Percentiles rank a stretch among this genome's conserved stretches.
Conservation (phyloP, 1,140 invertebrate genomes). For the Pseudomyrmex concolor region DNA sequence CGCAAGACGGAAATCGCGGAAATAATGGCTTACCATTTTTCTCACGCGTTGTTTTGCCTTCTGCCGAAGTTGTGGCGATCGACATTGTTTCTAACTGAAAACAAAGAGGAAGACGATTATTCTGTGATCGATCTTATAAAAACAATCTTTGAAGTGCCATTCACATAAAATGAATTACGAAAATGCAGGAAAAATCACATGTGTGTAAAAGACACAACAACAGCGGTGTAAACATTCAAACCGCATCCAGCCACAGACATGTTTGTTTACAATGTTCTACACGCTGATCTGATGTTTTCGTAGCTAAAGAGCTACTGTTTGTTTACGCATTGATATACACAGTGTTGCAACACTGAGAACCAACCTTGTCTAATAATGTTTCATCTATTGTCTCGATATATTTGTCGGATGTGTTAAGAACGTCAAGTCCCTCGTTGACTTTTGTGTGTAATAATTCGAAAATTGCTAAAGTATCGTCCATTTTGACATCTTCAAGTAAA, state of each 20-base stretch:
- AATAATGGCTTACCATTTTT: conserved; percentile 73
- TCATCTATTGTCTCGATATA: conserved; percentile 34
- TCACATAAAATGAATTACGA: neutral
- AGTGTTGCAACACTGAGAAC: neutral
- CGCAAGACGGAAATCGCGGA: conserved; percentile 76
- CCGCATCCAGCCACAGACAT: too few relatives aligned
- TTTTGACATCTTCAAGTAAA: conserved; percentile 17
- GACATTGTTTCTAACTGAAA: conserved; percentile 77
- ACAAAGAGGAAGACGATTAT: conserved; percentile 12
- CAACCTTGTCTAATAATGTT: conserved; percentile 28
- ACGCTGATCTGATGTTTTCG: too few relatives aligned
- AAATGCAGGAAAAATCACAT: neutral
- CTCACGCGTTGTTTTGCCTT: conserved; percentile 62
- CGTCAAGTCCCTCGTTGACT: conserved; percentile 7
- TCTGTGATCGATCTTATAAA: conserved; percentile 10
- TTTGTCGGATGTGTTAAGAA: conserved; percentile 34
- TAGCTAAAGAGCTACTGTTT: too few relatives aligned
- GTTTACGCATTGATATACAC: too few relatives aligned
- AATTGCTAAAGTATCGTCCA: conserved; percentile 23
- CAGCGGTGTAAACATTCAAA: neutral
- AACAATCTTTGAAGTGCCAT: neutral
- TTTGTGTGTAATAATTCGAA: conserved; percentile 18
- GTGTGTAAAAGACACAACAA: neutral
- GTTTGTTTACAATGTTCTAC: too few relatives aligned
- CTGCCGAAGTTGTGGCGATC: conserved; percentile 68